These are phyloP conservation scores for Chamaea fasciata DNA, from an alignment of 2,113 vertebrate genomes.

Conservation along the genomic window DNA sequence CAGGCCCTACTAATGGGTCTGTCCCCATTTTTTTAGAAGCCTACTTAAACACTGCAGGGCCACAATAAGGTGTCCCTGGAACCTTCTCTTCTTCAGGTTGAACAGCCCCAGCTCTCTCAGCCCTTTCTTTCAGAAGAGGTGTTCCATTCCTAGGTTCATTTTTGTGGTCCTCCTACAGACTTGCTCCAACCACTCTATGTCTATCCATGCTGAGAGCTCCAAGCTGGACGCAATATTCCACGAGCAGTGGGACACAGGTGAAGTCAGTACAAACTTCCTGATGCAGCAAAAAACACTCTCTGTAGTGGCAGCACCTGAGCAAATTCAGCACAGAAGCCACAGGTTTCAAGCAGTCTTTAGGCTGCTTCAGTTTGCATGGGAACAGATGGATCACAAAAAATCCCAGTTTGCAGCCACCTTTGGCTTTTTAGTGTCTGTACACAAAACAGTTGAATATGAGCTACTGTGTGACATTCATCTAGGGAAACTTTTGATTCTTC, in stretches of 20 bases:
- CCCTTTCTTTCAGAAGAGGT: background rate
- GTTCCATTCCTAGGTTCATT: background rate
- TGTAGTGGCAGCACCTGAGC: background rate
- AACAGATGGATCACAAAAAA: background rate
- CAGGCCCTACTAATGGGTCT: background rate
- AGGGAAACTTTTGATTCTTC: background rate
- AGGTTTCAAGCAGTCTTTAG: background rate
- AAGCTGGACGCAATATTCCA: background rate
- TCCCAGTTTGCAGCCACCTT: accelerated
- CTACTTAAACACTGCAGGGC: background rate
- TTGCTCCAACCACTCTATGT: background rate
- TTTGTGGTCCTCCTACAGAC: background rate
- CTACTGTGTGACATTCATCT: background rate
- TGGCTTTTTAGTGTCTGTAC: background rate
- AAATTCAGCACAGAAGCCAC: background rate
- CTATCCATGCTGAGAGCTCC: background rate
- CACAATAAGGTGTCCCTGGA: background rate
- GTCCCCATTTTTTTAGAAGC: background rate
- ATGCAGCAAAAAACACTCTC: background rate
- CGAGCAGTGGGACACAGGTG: background rate
- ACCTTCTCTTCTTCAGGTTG: background rate
- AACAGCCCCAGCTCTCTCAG: background rate
- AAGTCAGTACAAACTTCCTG: background rate
- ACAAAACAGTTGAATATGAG: background rate
- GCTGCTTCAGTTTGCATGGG: background rate